These are phyloP conservation scores for Syrista parreyssii DNA, from an alignment of 2,888 invertebrate species.

Conservation along the genomic window DNA sequence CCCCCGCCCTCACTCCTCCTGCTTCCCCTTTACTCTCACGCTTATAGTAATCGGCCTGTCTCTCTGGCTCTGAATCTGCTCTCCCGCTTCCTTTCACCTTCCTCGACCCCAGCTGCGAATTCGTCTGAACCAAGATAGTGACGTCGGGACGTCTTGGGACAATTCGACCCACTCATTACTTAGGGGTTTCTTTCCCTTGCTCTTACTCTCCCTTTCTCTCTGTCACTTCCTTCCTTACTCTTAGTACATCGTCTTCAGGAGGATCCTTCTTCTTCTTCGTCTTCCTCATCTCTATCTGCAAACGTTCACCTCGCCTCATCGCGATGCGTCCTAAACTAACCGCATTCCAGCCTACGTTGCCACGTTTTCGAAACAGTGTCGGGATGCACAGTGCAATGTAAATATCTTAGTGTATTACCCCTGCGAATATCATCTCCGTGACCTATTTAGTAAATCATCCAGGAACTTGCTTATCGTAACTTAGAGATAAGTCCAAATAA, in stretches of 20 bases:
- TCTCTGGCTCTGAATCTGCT: neutral
- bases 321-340: constrained; percentile 41
- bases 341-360: constrained; percentile 55
- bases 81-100: neutral
- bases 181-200: neutral
- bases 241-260: neutral
- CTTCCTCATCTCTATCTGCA: neutral
- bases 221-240: neutral
- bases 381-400: neutral
- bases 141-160: neutral
- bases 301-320: neutral
- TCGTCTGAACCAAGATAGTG: neutral
- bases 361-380: constrained; percentile 41
- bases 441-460: neutral
- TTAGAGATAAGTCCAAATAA: neutral
- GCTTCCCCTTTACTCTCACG: neutral
- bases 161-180: neutral
- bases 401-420: neutral
- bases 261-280: neutral
- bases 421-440: neutral
- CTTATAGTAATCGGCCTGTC: neutral
- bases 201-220: neutral
- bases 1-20: constrained; percentile 33
- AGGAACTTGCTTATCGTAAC: neutral
- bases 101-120: neutral